These are phyloP conservation scores for Caenorhabditis uteleia DNA, from an alignment of 2,888 invertebrate species.

Conservation along the genomic window DNA sequence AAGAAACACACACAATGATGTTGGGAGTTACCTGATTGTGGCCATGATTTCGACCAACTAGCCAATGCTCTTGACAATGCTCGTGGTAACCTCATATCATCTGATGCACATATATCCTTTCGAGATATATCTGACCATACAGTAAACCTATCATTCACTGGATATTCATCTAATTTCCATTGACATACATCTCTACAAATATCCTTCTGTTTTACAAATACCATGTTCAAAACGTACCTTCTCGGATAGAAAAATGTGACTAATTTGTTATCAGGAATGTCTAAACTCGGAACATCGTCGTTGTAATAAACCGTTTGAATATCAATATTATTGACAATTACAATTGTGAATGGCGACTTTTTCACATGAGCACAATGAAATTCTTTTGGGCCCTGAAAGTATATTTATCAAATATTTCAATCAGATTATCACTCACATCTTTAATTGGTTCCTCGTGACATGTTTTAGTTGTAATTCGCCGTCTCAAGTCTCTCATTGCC, in stretches of 20 bases:
- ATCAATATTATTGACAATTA: conserved; percentile 36
- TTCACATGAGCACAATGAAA: conserved; percentile 39
- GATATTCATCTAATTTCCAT: conserved; percentile 42
- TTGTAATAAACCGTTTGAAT: conserved; percentile 19
- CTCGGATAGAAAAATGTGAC: conserved; percentile 23
- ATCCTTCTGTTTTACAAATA: background rate
- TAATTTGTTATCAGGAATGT: conserved; percentile 6
- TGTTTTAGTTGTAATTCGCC: conserved; percentile 43
- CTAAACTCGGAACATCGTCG: conserved; percentile 12
- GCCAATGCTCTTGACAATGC: conserved; percentile 29
- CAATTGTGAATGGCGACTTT: conserved; percentile 47
- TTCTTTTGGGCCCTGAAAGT: conserved; percentile 27
- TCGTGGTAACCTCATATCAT: conserved; percentile 33
- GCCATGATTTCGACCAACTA: conserved; percentile 44
- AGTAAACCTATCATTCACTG: conserved; percentile 18
- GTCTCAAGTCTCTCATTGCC: conserved; percentile 46
- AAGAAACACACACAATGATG: background rate
- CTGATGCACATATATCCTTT: conserved; percentile 20
- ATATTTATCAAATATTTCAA: background rate
- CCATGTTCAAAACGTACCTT: background rate
- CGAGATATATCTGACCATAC: conserved; percentile 28
- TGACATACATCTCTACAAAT: conserved; percentile 40
- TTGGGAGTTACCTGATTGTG: conserved; percentile 16
- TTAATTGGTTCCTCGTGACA: conserved; percentile 42
- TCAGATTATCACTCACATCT: conserved; percentile 22